Conservation (phyloP, 2,888 invertebrate genomes). For the Morpho deidamia region DNA sequence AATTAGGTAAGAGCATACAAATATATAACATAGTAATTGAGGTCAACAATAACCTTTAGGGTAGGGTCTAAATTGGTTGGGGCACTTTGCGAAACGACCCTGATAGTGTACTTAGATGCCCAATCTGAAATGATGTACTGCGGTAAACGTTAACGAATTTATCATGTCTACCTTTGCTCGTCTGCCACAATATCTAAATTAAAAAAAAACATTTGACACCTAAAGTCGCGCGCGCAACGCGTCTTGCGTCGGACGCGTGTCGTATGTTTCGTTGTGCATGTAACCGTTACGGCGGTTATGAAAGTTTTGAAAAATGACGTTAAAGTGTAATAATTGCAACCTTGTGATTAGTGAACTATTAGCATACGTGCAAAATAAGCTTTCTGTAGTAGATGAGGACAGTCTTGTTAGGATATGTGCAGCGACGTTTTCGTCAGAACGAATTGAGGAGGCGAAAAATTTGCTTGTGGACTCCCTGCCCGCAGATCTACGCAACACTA, state of each 20-base stretch:
- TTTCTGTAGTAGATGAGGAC: constrained; percentile 16
- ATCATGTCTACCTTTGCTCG: too few species aligned
- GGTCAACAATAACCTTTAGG: constrained; percentile 2
- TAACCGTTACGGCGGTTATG: too few species aligned
- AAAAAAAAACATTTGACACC: too few species aligned
- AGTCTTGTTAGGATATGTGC: constrained; percentile 19
- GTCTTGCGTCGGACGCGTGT: too few species aligned
- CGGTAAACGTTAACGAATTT: background rate
- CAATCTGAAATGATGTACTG: constrained; percentile 10
- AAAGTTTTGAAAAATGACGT: too few species aligned
- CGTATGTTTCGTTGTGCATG: too few species aligned
- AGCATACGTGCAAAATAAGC: constrained; percentile 9
- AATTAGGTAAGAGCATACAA: background rate
- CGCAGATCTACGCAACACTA: constrained; percentile 11
- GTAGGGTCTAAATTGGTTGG: constrained; percentile 4
- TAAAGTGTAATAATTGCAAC: background rate
- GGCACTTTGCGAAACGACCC: constrained; percentile 20
- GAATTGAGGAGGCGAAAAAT: constrained; percentile 15
- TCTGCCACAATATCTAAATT: too few species aligned
- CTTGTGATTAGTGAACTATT: constrained; percentile 8
- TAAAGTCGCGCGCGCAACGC: too few species aligned
- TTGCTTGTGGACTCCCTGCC: constrained; percentile 17
- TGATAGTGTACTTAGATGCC: constrained; percentile 12
- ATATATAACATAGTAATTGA: constrained; percentile 4
- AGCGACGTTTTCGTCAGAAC: constrained; percentile 14